Percentiles rank a stretch among this genome's conserved stretches.
Conservation (phyloP, 2,797 vertebrate species). For the Balearica regulorum region DNA sequence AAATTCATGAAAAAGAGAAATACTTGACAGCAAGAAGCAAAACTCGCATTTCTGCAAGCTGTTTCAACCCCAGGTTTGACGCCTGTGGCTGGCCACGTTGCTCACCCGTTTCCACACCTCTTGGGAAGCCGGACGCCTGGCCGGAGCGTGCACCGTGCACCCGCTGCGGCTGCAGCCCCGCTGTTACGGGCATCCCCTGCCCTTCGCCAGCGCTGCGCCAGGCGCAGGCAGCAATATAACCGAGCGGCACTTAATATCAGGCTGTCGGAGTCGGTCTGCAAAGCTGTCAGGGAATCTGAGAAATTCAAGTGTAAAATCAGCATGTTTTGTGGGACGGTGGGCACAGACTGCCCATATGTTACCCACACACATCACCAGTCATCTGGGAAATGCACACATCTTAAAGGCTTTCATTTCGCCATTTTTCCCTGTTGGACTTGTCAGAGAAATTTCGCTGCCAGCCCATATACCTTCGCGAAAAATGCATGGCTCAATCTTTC, state of each 20-base stretch:
- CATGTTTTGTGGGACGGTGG: constrained; percentile 55
- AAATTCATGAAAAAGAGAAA: constrained; percentile 24
- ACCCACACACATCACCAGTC: constrained; percentile 62
- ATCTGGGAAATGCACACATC: constrained; percentile 52
- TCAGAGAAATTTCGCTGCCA: constrained; percentile 60
- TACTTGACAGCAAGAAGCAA: background rate
- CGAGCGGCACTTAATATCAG: background rate
- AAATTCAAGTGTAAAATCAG: constrained; percentile 58
- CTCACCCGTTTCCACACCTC: background rate
- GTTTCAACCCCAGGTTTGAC: background rate
- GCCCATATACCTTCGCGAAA: constrained; percentile 26
- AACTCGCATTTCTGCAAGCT: background rate
- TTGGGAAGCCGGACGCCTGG: fast-evolving
- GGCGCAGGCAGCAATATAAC: background rate
- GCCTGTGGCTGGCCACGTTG: background rate
- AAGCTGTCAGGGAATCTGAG: constrained; percentile 62
- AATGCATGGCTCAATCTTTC: constrained; percentile 5
- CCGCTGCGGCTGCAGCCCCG: background rate
- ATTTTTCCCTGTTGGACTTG: constrained; percentile 47
- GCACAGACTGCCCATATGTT: constrained; percentile 64
- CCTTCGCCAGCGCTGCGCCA: background rate
- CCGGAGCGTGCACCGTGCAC: background rate
- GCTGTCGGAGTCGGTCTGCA: constrained; percentile 16
- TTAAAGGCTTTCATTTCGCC: constrained; percentile 43
- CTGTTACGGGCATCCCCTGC: background rate